phyloP scores from a whole-genome alignment of 2,113 vertebrate genomes.

The Aldabrachelys gigantea region DNA sequence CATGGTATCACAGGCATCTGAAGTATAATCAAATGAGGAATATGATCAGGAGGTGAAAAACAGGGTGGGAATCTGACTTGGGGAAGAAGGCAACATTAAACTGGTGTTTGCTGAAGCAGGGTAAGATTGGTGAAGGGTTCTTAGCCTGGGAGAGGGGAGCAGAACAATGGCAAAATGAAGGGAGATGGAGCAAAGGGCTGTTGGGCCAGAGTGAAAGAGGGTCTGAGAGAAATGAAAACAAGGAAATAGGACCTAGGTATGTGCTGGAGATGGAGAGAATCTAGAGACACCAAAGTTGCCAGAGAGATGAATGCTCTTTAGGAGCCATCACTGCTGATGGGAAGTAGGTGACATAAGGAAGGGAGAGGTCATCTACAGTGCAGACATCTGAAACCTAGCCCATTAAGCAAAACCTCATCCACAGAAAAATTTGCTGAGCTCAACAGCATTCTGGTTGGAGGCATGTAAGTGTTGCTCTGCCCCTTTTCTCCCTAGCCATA shows the following conservation, averaged over 20 bases:
- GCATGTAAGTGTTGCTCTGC: background rate
- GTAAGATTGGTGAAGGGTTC: too few relatives aligned
- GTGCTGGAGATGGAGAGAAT: too few relatives aligned
- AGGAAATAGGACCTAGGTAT: background rate
- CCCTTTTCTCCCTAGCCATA: background rate
- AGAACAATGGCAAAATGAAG: background rate
- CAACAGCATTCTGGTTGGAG: fast-evolving
- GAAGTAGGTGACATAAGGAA: background rate
- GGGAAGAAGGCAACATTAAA: background rate
- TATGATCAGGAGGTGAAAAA: background rate
- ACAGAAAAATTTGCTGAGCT: fast-evolving
- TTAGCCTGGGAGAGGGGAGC: too few relatives aligned
- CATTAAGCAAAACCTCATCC: background rate
- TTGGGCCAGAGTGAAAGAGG: background rate
- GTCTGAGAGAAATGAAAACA: background rate
- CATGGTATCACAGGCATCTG: background rate
- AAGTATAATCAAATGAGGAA: too few relatives aligned
- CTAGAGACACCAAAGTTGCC: background rate
- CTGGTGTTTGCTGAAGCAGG: too few relatives aligned
- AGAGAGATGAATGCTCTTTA: background rate
- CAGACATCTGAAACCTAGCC: background rate
- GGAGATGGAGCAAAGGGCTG: background rate
- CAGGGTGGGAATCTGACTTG: background rate
- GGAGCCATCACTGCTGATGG: background rate
- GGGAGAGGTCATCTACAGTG: too few relatives aligned